These are phyloP conservation scores for Morone saxatilis DNA, from an alignment of 2,113 vertebrate genomes.

Conservation along the genomic window DNA sequence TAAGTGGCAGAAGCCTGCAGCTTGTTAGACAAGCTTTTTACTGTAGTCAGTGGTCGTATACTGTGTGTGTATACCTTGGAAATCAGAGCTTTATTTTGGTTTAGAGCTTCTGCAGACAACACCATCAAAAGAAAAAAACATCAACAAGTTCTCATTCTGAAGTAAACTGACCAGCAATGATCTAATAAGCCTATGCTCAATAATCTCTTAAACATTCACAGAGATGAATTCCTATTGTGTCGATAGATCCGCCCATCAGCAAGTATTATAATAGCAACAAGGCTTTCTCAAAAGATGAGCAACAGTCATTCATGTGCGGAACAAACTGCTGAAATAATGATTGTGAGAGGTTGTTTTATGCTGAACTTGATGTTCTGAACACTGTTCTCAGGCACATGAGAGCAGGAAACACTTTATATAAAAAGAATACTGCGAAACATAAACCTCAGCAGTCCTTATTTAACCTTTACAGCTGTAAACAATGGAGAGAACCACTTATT, in stretches of 20 bases:
- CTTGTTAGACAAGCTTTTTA: background rate
- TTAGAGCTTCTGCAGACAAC: background rate
- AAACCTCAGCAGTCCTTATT: slow-evolving; percentile 26
- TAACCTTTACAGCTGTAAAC: slow-evolving; percentile 59
- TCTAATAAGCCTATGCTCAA: background rate
- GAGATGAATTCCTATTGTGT: background rate
- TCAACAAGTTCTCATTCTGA: background rate
- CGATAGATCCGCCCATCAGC: background rate
- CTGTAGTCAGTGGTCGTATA: background rate
- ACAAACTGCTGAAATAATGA: background rate
- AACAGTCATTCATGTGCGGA: background rate
- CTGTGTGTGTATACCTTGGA: background rate
- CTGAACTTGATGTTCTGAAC: slow-evolving; percentile 5
- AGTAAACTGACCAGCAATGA: background rate
- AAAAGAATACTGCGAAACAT: slow-evolving; percentile 27
- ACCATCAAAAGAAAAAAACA: background rate
- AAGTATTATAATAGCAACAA: background rate
- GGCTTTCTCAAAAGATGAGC: background rate
- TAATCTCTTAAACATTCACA: background rate
- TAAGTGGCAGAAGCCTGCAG: background rate
- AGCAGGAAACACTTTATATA: background rate
- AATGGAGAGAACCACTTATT: slow-evolving; percentile 52
- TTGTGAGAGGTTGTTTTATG: background rate
- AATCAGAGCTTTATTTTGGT: background rate
- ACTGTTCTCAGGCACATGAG: background rate